phyloP scores from a whole-genome alignment of 2,113 vertebrate species.

The Pseudolaguvia tuberculata region DNA sequence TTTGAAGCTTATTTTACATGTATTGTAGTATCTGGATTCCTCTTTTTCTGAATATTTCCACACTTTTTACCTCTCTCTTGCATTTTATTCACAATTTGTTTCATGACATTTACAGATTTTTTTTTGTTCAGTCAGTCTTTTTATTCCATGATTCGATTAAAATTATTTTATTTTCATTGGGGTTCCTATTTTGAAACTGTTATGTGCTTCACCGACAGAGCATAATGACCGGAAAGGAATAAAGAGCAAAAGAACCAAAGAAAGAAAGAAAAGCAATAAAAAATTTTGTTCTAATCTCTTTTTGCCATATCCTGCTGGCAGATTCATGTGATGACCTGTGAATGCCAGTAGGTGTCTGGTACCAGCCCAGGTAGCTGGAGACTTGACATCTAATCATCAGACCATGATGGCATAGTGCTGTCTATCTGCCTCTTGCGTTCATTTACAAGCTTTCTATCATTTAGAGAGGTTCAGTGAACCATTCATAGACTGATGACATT shows the following conservation, averaged over 20 bases:
- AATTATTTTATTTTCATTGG: too few species aligned
- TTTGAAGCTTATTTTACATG: too few species aligned
- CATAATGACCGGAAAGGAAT: neutral
- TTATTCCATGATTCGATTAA: too few species aligned
- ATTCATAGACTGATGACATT: constrained; percentile 9
- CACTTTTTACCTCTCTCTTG: neutral
- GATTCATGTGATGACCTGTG: constrained; percentile 22
- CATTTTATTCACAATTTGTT: neutral
- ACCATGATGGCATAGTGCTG: constrained; percentile 7
- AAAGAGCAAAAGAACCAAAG: too few species aligned
- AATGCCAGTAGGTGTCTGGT: constrained; percentile 28
- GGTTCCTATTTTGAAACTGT: neutral
- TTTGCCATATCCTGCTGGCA: constrained; percentile 11
- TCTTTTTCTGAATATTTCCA: neutral
- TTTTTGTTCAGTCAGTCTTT: neutral
- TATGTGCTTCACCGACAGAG: neutral
- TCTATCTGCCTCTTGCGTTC: neutral
- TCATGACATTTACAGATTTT: neutral
- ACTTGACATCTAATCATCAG: constrained; percentile 17
- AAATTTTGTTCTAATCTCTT: neutral
- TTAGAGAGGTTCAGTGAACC: neutral
- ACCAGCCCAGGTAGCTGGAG: constrained; percentile 13
- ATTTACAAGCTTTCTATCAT: constrained; percentile 12
- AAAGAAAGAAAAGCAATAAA: neutral
- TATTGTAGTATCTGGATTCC: too few species aligned